These are phyloP conservation scores for Hoplodrina ambigua DNA, from an alignment of 2,888 invertebrate species.

Conservation along the genomic window DNA sequence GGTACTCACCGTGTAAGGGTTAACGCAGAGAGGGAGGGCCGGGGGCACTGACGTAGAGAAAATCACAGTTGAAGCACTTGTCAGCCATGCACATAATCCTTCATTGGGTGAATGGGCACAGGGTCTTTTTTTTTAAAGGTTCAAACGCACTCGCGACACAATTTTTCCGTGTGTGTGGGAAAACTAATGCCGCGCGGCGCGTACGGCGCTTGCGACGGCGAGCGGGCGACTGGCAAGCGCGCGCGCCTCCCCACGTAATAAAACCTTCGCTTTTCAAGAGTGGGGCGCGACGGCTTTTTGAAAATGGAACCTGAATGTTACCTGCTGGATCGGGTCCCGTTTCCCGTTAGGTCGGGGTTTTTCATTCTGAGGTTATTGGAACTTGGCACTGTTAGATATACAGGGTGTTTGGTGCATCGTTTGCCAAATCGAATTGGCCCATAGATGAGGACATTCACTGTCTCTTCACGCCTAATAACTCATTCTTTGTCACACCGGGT, in stretches of 20 bases:
- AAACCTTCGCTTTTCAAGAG: slow-evolving; percentile 86
- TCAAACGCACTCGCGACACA: slow-evolving; percentile 83
- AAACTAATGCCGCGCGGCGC: slow-evolving; percentile 88
- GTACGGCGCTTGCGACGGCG: slow-evolving; percentile 81
- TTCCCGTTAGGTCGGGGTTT: slow-evolving; percentile 61
- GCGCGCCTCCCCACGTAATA: slow-evolving; percentile 79
- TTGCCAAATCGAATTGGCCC: too few relatives aligned
- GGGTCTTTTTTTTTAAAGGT: slow-evolving; percentile 58
- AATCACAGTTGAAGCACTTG: slow-evolving; percentile 82
- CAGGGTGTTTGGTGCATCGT: too few relatives aligned
- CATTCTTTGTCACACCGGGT: too few relatives aligned
- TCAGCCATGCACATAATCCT: slow-evolving; percentile 88
- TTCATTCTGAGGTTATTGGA: slow-evolving; percentile 44
- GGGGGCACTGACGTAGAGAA: slow-evolving; percentile 80
- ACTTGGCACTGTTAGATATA: slow-evolving; percentile 27
- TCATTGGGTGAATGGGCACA: slow-evolving; percentile 72
- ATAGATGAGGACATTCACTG: too few relatives aligned
- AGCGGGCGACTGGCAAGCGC: slow-evolving; percentile 81
- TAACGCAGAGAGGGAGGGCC: slow-evolving; percentile 77
- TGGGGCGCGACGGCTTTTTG: slow-evolving; percentile 76
- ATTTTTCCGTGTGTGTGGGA: slow-evolving; percentile 83
- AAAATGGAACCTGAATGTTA: slow-evolving; percentile 67
- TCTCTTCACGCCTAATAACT: too few relatives aligned
- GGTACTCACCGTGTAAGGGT: slow-evolving; percentile 71
- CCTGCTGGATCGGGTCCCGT: slow-evolving; percentile 57